Percentiles rank a stretch among this genome's conserved stretches.
phyloP scores from a whole-genome alignment of 2,888 invertebrate genomes.

The Panopea generosa region DNA sequence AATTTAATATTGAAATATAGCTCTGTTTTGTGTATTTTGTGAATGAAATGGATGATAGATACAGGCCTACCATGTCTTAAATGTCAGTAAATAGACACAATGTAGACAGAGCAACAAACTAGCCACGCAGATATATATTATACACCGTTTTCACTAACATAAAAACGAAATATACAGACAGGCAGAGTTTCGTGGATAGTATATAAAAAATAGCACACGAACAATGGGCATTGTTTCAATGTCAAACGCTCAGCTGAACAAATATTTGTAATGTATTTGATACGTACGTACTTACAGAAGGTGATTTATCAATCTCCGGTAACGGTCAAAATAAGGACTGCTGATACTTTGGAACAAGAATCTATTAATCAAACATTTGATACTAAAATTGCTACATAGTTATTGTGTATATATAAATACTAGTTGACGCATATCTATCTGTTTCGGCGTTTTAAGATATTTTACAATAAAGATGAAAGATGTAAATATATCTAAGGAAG shows the following conservation, averaged over 20 bases:
- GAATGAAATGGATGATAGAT: conserved; percentile 29
- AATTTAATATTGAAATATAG: conserved; percentile 29
- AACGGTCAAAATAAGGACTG: background rate
- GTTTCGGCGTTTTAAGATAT: too few relatives aligned
- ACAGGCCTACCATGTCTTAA: conserved; percentile 2
- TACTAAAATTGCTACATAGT: too few relatives aligned
- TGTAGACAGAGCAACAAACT: conserved; percentile 1
- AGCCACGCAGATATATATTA: conserved; percentile 1
- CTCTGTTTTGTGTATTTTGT: conserved; percentile 23
- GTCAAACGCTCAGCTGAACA: conserved; percentile 12
- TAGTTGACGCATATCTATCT: too few relatives aligned
- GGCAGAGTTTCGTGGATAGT: too few relatives aligned
- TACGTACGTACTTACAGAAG: background rate
- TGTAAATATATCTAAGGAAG: too few relatives aligned
- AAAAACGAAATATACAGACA: background rate
- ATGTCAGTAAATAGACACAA: conserved; percentile 1
- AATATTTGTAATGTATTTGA: conserved; percentile 9
- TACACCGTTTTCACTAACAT: background rate
- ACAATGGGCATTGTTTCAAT: conserved; percentile 22
- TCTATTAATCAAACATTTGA: too few relatives aligned
- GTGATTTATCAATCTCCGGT: conserved; percentile 5
- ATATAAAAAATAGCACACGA: too few relatives aligned
- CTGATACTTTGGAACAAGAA: too few relatives aligned
- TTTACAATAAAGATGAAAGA: too few relatives aligned
- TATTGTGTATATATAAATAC: too few relatives aligned